Evolutionary conservation across 2,113 vertebrate species (phyloP).

Genomic region (Onychostruthus taczanowskii): DNA sequence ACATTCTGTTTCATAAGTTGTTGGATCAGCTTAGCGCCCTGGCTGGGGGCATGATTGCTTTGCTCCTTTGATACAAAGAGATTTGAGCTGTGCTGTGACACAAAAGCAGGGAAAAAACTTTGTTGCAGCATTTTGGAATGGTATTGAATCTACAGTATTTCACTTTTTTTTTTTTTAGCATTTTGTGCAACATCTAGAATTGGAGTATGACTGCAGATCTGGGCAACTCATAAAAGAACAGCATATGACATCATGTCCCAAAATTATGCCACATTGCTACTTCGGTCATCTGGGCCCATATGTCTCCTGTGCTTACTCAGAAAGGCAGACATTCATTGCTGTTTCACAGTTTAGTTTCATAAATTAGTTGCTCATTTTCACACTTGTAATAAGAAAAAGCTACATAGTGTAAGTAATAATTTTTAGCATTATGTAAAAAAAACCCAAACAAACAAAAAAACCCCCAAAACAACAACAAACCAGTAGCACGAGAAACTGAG

Average conservation of each 20-base stretch:
- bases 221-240: not conserved
- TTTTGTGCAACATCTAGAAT: not conserved
- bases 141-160: not conserved
- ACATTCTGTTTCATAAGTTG: not conserved
- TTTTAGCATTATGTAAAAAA: not conserved
- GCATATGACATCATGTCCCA: not conserved
- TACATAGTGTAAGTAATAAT: not conserved
- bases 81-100: not conserved
- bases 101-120: not conserved
- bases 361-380: not conserved
- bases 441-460: too few relatives aligned
- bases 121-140: not conserved
- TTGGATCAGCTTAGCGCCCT: not conserved
- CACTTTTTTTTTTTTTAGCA: not conserved
- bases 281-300: not conserved
- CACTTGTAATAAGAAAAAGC: not conserved
- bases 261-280: not conserved
- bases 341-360: not conserved
- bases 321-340: not conserved
- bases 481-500: not conserved
- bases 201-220: not conserved
- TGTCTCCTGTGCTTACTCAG: not conserved
- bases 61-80: not conserved
- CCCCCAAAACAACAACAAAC: not conserved
- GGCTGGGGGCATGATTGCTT: not conserved